These are phyloP conservation scores for Brachypterus glaber DNA, from an alignment of 2,888 invertebrate species.

Conservation along the genomic window DNA sequence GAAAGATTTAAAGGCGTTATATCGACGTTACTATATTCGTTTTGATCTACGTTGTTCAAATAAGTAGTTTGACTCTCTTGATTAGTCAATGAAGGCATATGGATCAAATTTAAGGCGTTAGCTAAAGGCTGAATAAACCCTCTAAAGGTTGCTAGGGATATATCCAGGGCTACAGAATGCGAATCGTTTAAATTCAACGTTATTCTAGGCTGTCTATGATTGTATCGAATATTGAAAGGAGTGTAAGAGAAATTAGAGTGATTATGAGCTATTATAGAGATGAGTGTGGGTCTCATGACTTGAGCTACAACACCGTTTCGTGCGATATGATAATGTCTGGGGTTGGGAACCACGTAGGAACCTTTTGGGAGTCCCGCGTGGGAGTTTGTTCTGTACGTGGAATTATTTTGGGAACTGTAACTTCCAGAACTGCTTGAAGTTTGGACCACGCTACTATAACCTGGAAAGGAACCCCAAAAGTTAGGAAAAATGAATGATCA, in stretches of 20 bases:
- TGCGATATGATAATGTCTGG: slow-evolving; percentile 38
- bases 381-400: slow-evolving; percentile 35
- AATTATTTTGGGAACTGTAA: slow-evolving; percentile 8
- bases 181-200: slow-evolving; percentile 30
- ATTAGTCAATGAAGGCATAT: slow-evolving; percentile 20
- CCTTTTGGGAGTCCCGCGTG: slow-evolving; percentile 38
- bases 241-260: slow-evolving; percentile 20
- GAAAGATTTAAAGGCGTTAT: slow-evolving; percentile 23
- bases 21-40: slow-evolving; percentile 15
- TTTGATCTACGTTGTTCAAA: slow-evolving; percentile 21
- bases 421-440: no score
- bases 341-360: slow-evolving; percentile 37
- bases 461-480: slow-evolving; percentile 26
- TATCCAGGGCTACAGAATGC: slow-evolving; percentile 30
- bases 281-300: slow-evolving; percentile 29
- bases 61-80: slow-evolving; percentile 32
- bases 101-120: slow-evolving; percentile 28
- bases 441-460: slow-evolving; percentile 21
- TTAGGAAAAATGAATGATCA: slow-evolving; percentile 11
- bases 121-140: slow-evolving; percentile 37
- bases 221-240: slow-evolving; percentile 3
- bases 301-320: slow-evolving; percentile 27
- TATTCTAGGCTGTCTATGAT: slow-evolving; percentile 19
- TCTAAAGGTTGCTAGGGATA: slow-evolving; percentile 30
- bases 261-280: slow-evolving; percentile 22